Conservation (phyloP, 2,797 vertebrate genomes). For the Babyrousa celebensis region DNA sequence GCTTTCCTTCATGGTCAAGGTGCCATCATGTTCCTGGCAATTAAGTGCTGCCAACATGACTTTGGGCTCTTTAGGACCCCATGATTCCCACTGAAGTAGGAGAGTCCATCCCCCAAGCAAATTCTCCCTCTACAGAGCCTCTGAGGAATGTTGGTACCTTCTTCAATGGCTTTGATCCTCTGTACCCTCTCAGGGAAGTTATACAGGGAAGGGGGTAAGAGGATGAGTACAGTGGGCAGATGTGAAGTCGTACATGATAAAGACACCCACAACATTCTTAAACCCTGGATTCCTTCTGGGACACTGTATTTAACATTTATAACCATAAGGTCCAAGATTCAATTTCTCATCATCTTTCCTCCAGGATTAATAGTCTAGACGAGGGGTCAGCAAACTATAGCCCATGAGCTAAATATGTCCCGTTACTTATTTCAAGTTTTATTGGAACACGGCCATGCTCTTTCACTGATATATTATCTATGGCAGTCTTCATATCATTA, state of each 20-base stretch:
- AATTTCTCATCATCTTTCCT: not conserved
- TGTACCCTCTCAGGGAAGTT: not conserved
- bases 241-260: fast-evolving
- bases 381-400: not conserved
- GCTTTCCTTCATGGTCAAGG: not conserved
- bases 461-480: not conserved
- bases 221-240: not conserved
- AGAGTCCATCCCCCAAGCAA: not conserved
- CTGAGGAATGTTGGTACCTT: not conserved
- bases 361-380: not conserved
- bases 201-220: too few relatives aligned
- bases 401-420: not conserved
- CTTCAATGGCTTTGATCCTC: not conserved
- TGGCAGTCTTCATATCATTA: not conserved
- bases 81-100: not conserved
- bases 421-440: not conserved
- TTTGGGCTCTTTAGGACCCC: not conserved
- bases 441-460: not conserved
- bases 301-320: not conserved
- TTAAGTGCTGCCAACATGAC: not conserved
- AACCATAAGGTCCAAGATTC: not conserved
- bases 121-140: not conserved
- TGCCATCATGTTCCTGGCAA: not conserved
- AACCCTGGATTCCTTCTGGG: not conserved
- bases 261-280: not conserved